Conservation (phyloP, 2,888 invertebrate genomes). For the Leptinotarsa haldemani region DNA sequence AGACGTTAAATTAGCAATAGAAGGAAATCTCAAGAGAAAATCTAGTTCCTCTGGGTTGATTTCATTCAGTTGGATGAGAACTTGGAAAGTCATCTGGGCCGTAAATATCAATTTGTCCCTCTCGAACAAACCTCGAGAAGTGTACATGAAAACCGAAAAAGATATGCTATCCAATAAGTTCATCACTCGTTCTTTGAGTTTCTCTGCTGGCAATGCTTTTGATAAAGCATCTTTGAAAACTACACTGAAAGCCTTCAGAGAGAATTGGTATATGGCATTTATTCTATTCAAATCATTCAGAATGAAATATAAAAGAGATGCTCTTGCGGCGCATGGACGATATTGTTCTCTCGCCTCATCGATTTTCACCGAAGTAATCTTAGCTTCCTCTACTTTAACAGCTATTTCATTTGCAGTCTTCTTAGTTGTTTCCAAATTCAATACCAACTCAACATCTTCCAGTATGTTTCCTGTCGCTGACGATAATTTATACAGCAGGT, state of each 20-base stretch:
- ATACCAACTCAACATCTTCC: slow-evolving; percentile 89
- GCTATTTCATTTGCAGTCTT: slow-evolving; percentile 92
- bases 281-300: slow-evolving; percentile 92
- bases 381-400: slow-evolving; percentile 87
- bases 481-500: slow-evolving; percentile 85
- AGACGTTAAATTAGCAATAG: slow-evolving; percentile 77
- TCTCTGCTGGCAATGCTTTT: slow-evolving; percentile 76
- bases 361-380: slow-evolving; percentile 86
- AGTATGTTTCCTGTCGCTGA: slow-evolving; percentile 93
- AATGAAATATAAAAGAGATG: slow-evolving; percentile 92
- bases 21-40: slow-evolving; percentile 87
- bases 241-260: slow-evolving; percentile 91
- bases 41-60: slow-evolving; percentile 83
- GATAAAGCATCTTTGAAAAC: slow-evolving; percentile 89
- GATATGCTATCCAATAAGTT: slow-evolving; percentile 90
- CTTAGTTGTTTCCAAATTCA: slow-evolving; percentile 93
- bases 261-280: slow-evolving; percentile 96
- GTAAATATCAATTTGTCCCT: slow-evolving; percentile 91
- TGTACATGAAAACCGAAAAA: slow-evolving; percentile 87
- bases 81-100: slow-evolving; percentile 81
- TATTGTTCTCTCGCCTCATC: slow-evolving; percentile 93
- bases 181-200: slow-evolving; percentile 77
- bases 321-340: slow-evolving; percentile 84
- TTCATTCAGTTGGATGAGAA: slow-evolving; percentile 74
- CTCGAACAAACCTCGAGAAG: slow-evolving; percentile 91